Evolutionary conservation across 2,797 vertebrate species (phyloP).

Genomic region (Spinibarbus caldwelli): DNA sequence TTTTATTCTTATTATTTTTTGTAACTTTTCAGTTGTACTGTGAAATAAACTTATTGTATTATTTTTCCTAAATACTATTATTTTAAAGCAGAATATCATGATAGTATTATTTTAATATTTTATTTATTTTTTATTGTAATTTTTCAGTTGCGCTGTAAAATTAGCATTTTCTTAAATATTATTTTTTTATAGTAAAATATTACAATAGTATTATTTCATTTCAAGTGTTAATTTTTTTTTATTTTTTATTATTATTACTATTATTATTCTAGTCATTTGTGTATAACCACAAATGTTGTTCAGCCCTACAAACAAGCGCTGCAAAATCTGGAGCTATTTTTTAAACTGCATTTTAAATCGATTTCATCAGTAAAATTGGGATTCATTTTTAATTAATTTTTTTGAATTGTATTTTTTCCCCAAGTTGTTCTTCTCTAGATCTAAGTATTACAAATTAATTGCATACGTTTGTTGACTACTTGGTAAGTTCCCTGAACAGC

Average conservation of each 20-base stretch:
- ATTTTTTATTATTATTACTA: too few relatives aligned
- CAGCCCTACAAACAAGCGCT: too few relatives aligned
- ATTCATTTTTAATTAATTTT: too few relatives aligned
- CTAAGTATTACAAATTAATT: neutral
- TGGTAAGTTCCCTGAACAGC: too few relatives aligned
- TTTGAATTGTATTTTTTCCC: too few relatives aligned
- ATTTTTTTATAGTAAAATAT: neutral
- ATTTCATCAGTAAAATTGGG: neutral
- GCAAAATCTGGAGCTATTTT: neutral
- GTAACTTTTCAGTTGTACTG: neutral
- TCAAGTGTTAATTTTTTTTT: neutral
- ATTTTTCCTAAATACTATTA: neutral
- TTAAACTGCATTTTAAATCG: neutral
- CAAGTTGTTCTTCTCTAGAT: too few relatives aligned
- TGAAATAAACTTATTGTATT: neutral
- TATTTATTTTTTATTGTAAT: neutral
- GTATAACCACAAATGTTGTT: too few relatives aligned
- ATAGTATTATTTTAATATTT: neutral
- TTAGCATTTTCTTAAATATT: too few relatives aligned
- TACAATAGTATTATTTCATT: neutral
- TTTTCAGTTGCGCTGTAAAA: neutral
- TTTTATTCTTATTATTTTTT: neutral
- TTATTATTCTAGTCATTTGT: neutral
- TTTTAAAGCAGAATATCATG: neutral
- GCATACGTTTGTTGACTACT: neutral